phyloP scores from a whole-genome alignment of 2,797 vertebrate genomes.

The Malacoctenus gilli region DNA sequence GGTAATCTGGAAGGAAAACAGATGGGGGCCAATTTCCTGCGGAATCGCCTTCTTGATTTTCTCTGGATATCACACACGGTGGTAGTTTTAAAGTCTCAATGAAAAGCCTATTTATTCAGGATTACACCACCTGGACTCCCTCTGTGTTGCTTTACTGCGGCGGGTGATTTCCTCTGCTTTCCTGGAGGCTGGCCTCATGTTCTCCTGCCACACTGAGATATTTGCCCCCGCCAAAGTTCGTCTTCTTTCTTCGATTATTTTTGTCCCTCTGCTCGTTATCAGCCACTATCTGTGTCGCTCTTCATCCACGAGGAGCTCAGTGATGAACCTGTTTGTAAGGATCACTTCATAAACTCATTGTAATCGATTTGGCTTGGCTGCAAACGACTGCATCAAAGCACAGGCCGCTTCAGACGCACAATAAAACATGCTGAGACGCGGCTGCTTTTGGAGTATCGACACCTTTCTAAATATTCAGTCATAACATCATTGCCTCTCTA shows the following conservation, averaged over 20 bases:
- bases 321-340: conserved; percentile 8
- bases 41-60: conserved; percentile 39
- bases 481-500: conserved; percentile 34
- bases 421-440: conserved; percentile 27
- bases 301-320: conserved; percentile 1
- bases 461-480: conserved; percentile 47
- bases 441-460: conserved; percentile 24
- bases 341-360: conserved; percentile 31
- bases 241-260: no score
- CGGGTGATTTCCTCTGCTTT: not conserved
- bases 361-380: conserved; percentile 38
- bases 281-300: conserved; percentile 18
- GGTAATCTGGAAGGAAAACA: conserved; percentile 40
- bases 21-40: conserved; percentile 38
- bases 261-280: not conserved
- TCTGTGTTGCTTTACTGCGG: conserved; percentile 22
- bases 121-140: conserved; percentile 45
- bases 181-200: conserved; percentile 11
- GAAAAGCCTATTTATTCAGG: conserved; percentile 47
- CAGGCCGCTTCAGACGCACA: conserved; percentile 22
- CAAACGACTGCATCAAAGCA: conserved; percentile 19
- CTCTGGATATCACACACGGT: conserved; percentile 32
- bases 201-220: not conserved
- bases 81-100: conserved; percentile 46
- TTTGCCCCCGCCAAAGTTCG: no score